These are phyloP conservation scores for Eptatretus burgeri DNA, from an alignment of 2,113 vertebrate species.

Conservation along the genomic window DNA sequence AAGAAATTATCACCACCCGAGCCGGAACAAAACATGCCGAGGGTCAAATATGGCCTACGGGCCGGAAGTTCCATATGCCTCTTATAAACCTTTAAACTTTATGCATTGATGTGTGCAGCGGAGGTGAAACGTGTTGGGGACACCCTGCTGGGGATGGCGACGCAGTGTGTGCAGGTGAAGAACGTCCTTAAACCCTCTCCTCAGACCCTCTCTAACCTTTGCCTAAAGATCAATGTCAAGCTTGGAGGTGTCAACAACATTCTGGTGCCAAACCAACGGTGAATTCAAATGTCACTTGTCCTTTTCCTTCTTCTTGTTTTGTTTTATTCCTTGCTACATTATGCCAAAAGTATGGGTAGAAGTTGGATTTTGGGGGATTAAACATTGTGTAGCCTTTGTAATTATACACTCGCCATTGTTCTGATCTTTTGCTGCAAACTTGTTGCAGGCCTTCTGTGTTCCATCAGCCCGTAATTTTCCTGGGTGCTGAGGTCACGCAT, in stretches of 20 bases:
- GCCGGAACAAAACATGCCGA: no score
- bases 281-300: background rate
- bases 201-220: constrained; percentile 94
- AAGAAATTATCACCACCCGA: no score
- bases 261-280: constrained; percentile 91
- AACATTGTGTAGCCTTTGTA: constrained; percentile 11
- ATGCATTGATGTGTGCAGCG: constrained; percentile 18
- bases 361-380: background rate
- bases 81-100: background rate
- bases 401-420: constrained; percentile 8
- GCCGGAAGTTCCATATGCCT: no score
- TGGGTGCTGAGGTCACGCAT: constrained; percentile 93
- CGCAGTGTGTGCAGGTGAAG: constrained; percentile 94
- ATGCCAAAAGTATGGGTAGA: constrained; percentile 8
- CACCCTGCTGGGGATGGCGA: constrained; percentile 82
- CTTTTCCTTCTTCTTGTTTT: no score
- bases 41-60: no score
- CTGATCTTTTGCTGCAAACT: background rate
- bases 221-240: constrained; percentile 98
- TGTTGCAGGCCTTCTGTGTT: constrained; percentile 77
- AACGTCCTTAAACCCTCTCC: constrained; percentile 97
- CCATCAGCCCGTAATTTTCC: constrained; percentile 97
- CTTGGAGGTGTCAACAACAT: constrained; percentile 98
- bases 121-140: constrained; percentile 94
- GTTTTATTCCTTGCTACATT: background rate